Conservation (phyloP, 2,113 vertebrate species). For the Albula goreensis region DNA sequence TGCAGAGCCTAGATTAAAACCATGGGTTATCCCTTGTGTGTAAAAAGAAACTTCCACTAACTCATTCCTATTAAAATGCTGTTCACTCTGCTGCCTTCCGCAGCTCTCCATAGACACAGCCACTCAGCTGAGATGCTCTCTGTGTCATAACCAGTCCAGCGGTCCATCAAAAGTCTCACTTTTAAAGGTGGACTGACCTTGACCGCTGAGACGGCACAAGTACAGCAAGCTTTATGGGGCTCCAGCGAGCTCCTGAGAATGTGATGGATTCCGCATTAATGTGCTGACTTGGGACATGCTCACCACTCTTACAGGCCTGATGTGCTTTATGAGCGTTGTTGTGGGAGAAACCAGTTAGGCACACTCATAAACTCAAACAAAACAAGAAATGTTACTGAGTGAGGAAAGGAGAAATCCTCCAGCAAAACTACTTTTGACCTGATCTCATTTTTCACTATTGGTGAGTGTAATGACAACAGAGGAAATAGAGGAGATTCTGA, state of each 20-base stretch:
- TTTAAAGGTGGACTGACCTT: not conserved
- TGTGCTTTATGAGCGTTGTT: too few species aligned
- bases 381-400: not conserved
- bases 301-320: not conserved
- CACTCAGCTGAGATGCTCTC: too few species aligned
- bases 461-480: not conserved
- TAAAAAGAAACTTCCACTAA: slow-evolving; percentile 31
- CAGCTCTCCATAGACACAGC: slow-evolving; percentile 10
- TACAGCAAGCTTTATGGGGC: not conserved
- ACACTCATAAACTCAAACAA: not conserved
- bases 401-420: not conserved
- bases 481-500: not conserved
- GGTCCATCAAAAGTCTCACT: too few species aligned
- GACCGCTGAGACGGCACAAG: not conserved
- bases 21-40: slow-evolving; percentile 20
- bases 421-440: not conserved
- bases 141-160: too few species aligned
- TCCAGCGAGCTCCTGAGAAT: not conserved
- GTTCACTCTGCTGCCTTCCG: slow-evolving; percentile 26
- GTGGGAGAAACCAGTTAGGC: not conserved
- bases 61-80: slow-evolving; percentile 21
- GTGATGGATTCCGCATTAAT: not conserved
- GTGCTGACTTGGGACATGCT: not conserved
- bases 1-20: slow-evolving; percentile 37
- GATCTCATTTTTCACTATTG: not conserved